Conservation (phyloP, 2,888 invertebrate genomes). For the Pheosia gnoma region DNA sequence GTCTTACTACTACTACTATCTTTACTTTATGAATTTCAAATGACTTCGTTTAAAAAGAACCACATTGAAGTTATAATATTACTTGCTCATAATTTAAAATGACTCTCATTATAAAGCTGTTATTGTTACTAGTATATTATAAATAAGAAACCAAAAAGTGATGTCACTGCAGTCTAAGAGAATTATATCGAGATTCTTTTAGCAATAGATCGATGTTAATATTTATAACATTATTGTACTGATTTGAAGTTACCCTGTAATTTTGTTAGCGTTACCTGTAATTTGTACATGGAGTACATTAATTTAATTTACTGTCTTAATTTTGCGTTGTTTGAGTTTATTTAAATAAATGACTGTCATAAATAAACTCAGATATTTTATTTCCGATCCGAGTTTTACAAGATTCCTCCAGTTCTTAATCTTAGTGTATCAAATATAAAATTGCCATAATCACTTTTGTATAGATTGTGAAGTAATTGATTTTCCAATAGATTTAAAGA, state of each 20-base stretch:
- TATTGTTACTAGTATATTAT: conserved; percentile 7
- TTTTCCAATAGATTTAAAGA: conserved; percentile 70
- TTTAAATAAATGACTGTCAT: conserved; percentile 51
- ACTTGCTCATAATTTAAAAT: neutral
- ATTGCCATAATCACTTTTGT: conserved; percentile 62
- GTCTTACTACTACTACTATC: too few relatives aligned
- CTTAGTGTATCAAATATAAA: conserved; percentile 72
- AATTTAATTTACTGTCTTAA: conserved; percentile 39
- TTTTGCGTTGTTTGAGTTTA: conserved; percentile 53
- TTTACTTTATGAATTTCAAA: neutral
- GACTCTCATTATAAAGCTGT: neutral
- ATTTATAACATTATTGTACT: conserved; percentile 19
- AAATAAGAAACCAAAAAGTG: conserved; percentile 6
- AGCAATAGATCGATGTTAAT: conserved; percentile 2
- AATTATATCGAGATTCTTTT: neutral
- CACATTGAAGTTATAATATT: neutral
- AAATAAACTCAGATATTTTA: conserved; percentile 29
- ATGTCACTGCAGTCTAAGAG: conserved; percentile 1
- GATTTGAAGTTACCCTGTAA: conserved; percentile 54
- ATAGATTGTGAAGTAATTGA: conserved; percentile 63
- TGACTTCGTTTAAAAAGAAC: neutral
- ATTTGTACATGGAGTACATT: conserved; percentile 32
- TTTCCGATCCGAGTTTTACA: conserved; percentile 11
- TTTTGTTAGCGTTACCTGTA: conserved; percentile 41
- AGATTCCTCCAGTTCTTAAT: conserved; percentile 54